A percentile compares a stretch with the other conserved stretches of the same genome.
Evolutionary conservation across 1,140 invertebrate genomes (phyloP).

Genomic region (Drosophila nigrodunni): DNA sequence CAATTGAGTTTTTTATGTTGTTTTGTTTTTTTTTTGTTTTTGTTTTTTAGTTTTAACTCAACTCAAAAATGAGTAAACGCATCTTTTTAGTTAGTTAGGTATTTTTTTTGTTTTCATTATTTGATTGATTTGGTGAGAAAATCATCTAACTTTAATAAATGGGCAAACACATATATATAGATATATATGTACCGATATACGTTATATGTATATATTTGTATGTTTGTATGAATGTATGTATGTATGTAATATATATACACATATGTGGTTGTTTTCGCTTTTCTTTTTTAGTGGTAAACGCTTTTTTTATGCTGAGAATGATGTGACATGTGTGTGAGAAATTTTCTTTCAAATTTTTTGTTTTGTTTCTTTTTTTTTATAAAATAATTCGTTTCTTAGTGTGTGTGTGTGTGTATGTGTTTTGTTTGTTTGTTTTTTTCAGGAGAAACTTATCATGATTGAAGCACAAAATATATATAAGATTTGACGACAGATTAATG

Average conservation of each 20-base stretch:
- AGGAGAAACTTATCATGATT: slow-evolving; percentile 79
- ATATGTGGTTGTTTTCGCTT: slow-evolving; percentile 36
- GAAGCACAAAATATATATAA: slow-evolving; percentile 73
- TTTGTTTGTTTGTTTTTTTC: slow-evolving; percentile 15
- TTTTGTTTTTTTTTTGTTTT: too few species aligned
- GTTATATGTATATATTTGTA: slow-evolving; percentile 39
- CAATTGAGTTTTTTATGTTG: slow-evolving; percentile 38
- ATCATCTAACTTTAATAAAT: slow-evolving; percentile 80
- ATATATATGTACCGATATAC: slow-evolving; percentile 59
- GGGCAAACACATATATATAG: slow-evolving; percentile 32
- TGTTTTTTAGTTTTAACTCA: slow-evolving; percentile 47
- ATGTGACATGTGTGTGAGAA: too few species aligned
- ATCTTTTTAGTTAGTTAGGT: slow-evolving; percentile 50
- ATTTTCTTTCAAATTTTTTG: slow-evolving; percentile 4
- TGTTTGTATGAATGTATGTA: background rate
- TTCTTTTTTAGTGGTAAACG: slow-evolving; percentile 43
- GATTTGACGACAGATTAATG: slow-evolving; percentile 69
- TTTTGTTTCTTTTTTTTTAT: slow-evolving; percentile 37
- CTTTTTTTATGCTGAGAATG: background rate
- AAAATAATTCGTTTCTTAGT: slow-evolving; percentile 65
- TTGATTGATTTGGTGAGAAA: slow-evolving; percentile 41
- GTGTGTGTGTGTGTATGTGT: background rate
- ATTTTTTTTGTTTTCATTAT: slow-evolving; percentile 41
- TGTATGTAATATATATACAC: slow-evolving; percentile 15
- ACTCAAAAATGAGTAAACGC: slow-evolving; percentile 57